A percentile compares a stretch with the other conserved stretches of the same genome.
These are phyloP conservation scores for Phalacrocorax aristotelis DNA, from an alignment of 2,113 vertebrate genomes.

Conservation along the genomic window DNA sequence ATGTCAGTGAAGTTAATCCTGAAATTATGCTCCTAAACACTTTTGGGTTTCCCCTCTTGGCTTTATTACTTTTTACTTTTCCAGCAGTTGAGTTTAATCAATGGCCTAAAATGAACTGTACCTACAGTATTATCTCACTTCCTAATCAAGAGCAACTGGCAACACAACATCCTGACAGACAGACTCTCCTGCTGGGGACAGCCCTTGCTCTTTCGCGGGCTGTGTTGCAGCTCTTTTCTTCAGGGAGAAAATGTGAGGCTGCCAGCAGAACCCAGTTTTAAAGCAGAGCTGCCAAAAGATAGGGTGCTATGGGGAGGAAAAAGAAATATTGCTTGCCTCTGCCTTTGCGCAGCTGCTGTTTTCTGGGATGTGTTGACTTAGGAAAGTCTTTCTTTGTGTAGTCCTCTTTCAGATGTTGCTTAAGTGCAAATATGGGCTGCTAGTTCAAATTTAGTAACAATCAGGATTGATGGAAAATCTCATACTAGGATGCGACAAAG, in stretches of 20 bases:
- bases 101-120: conserved; percentile 46
- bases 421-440: conserved; percentile 62
- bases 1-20: background rate
- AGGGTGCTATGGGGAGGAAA: background rate
- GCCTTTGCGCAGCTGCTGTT: conserved; percentile 55
- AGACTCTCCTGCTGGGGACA: conserved; percentile 40
- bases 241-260: background rate
- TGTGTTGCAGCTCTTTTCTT: background rate
- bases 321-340: conserved; percentile 50
- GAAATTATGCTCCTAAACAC: background rate
- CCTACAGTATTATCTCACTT: conserved; percentile 40
- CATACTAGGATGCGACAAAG: conserved; percentile 60
- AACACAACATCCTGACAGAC: background rate
- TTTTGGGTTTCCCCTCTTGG: background rate
- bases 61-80: background rate
- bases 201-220: background rate
- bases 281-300: background rate
- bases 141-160: conserved; percentile 24
- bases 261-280: background rate
- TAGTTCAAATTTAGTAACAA: conserved; percentile 68
- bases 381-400: conserved; percentile 62
- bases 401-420: conserved; percentile 60
- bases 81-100: background rate
- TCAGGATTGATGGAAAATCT: conserved; percentile 66
- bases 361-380: conserved; percentile 58